Evolutionary conservation across 2,113 vertebrate species (phyloP), one percentile per base, ranked within the genome.

Genomic region (Shinisaurus crocodilurus): DNA sequence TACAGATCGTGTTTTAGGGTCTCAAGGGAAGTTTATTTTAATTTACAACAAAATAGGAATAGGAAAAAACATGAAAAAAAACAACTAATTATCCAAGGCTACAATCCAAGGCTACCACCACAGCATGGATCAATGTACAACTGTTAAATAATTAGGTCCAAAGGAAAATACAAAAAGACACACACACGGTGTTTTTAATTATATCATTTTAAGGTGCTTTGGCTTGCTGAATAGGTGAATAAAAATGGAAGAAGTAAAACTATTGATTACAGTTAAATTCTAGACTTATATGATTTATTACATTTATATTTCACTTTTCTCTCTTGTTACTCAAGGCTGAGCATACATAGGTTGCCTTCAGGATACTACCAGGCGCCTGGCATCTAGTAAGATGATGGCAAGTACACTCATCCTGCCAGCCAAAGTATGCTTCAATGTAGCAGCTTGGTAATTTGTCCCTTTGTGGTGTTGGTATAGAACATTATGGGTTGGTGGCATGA

Each of bases 21-120:
- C 82, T 43, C 57, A 83, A 65, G 37, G 57, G n/a, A 83, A 65
- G 57, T 67, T 83, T 83, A 83, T 83, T 83, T 60, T 83, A 83
- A 83, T 67, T 83, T 83, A 8, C n/a, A 83, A 83, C n/a, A 29
- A 83, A 67, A 40, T 27, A 40, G 60, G 60, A 65, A 43, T 23
- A 67, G 81, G 60, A 65, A 83, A 37, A 67, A 43, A 83, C 60
- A 83, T 63, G 82, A 54, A 83, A 60, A 29, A 84, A n/a, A 65
- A 60, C 15, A 84, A 10, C 37, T 32, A 82, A 67, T 84, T 84
- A 83, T 65, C 57, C 37, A 10, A 37, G n/a, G n/a, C n/a, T n/a
- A n/a, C n/a, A n/a, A 54, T 54, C 50, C 6, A 48, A 48, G 34
- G 18, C 3, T 13, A 83, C 65, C 60, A 83, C 23, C 34, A 65